Evolutionary conservation across 1,140 invertebrate genomes (phyloP), one percentile per base, ranked within the genome.

Genomic region (Trichonephila clavata): DNA sequence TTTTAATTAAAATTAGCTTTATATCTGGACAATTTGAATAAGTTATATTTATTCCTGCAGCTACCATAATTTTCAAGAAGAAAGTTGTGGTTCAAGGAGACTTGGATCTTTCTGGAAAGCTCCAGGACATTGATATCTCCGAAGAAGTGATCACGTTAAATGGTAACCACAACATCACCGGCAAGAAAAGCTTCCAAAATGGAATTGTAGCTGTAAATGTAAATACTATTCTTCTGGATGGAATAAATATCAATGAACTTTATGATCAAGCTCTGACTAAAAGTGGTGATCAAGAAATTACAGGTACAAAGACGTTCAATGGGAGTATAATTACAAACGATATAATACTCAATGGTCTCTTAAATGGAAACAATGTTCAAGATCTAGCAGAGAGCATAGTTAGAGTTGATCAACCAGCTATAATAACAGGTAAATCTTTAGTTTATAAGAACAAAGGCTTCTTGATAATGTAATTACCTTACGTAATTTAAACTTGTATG

Each of bases 71-170:
- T 16, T 94, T 94, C 50, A 14, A 57, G 14, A 94, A 86, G n/a
- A 84, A 90, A 16, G n/a, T 94, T 10, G 20, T n/a, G 1, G 21
- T 92, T n/a, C 57, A 50, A 57, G 90, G 86, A 6, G 77, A 94
- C 8, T 21, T 92, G 39, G 14, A 32, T 13, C 39, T 88, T n/a
- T 50, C 68, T 24, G 90, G 94, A 0, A 87, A n/a, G 21, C 6
- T 92, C 13, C 92, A 94, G 13, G 94, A 43, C 20, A 87, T 94
- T 6, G 84, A 94, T 20, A 10, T 94, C 8, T 24, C 65, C 1
- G 24, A 88, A 7, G 89, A 94, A 60, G 84, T 94, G 10, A 90
- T 94, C 2, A 94, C 94, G 1, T 39, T 92, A 20, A 21, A n/a
- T 39, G 86, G 89, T 20, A 27, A 39, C 10, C 94, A 94, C 27